Conservation (phyloP, 1,140 invertebrate genomes). For the Whitmania pigra region DNA sequence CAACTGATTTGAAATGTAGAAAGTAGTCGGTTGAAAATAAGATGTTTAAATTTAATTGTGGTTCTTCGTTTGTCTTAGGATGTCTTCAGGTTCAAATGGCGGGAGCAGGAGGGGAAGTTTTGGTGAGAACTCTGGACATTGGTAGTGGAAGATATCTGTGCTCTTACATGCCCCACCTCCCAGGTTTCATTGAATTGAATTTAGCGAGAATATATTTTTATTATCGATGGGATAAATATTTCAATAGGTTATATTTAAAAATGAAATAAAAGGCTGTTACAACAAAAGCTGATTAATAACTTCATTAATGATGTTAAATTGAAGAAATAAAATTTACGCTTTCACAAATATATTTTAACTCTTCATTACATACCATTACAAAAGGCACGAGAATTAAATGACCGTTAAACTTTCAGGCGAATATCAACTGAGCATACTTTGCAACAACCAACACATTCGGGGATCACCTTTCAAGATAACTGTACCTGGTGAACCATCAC, state of each 20-base stretch:
- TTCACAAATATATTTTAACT: too few species aligned
- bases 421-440: constrained; percentile 73
- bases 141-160: constrained; percentile 1
- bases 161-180: not conserved
- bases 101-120: not conserved
- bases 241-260: too few species aligned
- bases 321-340: too few species aligned
- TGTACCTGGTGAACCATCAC: constrained; percentile 53
- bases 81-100: constrained; percentile 4
- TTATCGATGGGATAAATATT: too few species aligned
- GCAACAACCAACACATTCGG: constrained; percentile 73
- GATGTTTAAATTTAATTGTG: too few species aligned
- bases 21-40: too few species aligned
- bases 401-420: constrained; percentile 35
- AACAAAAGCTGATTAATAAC: too few species aligned
- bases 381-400: too few species aligned
- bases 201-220: too few species aligned
- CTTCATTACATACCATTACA: too few species aligned
- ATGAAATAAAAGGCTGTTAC: too few species aligned
- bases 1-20: constrained; percentile 23
- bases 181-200: not conserved
- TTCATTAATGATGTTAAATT: too few species aligned
- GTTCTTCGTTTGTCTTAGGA: not conserved
- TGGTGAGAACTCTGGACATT: constrained; percentile 1
- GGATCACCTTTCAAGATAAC: constrained; percentile 81